Conservation (phyloP, 2,113 vertebrate species). For the Delphinus delphis region DNA sequence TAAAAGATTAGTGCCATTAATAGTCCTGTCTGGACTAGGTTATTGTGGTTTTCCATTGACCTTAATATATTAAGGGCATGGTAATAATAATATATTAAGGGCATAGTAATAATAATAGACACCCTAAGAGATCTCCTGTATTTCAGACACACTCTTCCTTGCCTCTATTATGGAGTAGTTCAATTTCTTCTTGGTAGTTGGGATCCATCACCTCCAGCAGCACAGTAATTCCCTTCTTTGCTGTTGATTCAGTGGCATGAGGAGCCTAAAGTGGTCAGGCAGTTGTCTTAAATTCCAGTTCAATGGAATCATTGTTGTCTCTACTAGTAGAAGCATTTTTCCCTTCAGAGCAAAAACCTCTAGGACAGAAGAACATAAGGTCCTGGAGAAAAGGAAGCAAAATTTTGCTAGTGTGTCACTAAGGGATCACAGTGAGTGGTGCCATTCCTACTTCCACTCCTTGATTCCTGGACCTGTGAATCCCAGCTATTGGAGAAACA, state of each 20-base stretch:
- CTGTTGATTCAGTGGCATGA: neutral
- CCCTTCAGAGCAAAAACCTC: neutral
- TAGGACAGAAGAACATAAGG: neutral
- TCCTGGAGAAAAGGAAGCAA: neutral
- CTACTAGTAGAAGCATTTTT: neutral
- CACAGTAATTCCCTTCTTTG: neutral
- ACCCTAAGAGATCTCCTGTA: neutral
- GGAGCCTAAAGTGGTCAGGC: neutral
- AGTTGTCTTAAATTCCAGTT: neutral
- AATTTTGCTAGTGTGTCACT: neutral
- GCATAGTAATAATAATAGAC: neutral
- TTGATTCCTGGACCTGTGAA: neutral
- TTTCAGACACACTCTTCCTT: neutral
- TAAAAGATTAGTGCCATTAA: neutral
- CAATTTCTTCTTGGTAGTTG: neutral
- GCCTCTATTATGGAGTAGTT: no score
- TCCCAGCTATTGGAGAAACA: neutral
- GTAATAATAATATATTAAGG: neutral
- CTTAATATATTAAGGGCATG: neutral
- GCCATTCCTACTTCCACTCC: neutral
- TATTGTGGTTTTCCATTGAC: neutral
- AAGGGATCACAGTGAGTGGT: neutral
- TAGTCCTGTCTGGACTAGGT: neutral
- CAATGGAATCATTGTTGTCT: neutral
- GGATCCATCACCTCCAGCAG: neutral